A percentile compares a stretch with the other conserved stretches of the same genome.
phyloP scores from a whole-genome alignment of 2,113 vertebrate species.

The Rhombomys opimus region DNA sequence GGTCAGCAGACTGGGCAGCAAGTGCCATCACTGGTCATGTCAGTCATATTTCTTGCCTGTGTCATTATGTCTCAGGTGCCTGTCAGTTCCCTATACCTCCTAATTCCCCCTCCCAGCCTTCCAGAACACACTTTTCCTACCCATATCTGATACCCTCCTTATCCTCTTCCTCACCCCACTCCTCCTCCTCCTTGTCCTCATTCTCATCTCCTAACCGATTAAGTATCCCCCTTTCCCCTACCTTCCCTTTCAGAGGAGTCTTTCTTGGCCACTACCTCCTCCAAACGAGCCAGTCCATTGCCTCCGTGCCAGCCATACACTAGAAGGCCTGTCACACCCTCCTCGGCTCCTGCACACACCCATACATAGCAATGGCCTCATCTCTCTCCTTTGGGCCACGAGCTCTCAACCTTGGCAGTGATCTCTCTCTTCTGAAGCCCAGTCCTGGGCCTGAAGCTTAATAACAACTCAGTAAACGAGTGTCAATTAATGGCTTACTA shows the following conservation, averaged over 20 bases:
- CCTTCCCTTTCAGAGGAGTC: neutral
- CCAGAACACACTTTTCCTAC: neutral
- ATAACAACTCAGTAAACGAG: constrained; percentile 53
- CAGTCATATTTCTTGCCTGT: neutral
- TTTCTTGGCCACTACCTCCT: neutral
- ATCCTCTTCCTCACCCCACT: too few species aligned
- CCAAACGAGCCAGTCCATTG: neutral
- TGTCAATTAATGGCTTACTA: constrained; percentile 54
- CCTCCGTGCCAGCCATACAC: neutral
- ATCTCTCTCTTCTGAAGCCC: neutral
- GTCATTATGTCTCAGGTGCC: neutral
- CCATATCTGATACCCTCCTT: neutral
- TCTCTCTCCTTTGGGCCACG: neutral
- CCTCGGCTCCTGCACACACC: neutral
- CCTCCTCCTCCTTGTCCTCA: rapidly evolving
- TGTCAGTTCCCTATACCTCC: neutral
- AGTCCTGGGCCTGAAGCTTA: neutral
- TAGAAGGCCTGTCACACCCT: neutral
- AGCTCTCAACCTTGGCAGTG: neutral
- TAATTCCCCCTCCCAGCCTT: neutral
- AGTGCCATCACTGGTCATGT: neutral
- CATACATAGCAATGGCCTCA: neutral
- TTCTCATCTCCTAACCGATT: neutral
- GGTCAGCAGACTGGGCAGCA: neutral
- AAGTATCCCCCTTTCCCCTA: neutral